Evolutionary conservation across 1,140 invertebrate species (phyloP), one percentile per base, ranked within the genome.

Genomic region (Drosophila virilis): DNA sequence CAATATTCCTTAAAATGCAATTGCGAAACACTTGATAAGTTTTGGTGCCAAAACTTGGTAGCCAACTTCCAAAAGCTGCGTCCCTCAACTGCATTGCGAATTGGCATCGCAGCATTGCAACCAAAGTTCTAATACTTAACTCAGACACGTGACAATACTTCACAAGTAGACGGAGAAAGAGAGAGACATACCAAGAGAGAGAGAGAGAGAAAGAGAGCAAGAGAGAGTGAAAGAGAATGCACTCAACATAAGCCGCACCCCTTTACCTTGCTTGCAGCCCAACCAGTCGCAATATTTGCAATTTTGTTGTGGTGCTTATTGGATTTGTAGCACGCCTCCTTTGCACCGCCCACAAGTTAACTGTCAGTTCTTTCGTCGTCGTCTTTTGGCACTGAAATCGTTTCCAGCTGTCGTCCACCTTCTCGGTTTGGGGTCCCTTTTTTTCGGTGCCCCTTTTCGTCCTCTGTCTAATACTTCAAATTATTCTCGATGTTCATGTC

Each of bases 71-170:
- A 1, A 5, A 51, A 43, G 12, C 28, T 45, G 15, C 8, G 13
- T 58, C 8, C 8, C 45, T 28, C 65, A 15, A 59, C 54, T 64
- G 48, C 38, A 62, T 48, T 32, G 35, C 43, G 43, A 35, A 22
- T 2, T 22, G 22, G 22, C 2, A 22, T 22, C 22, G 22, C 22
- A 22, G 48, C 38, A 62, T 48, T 32, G 35, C 43, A 40, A 35
- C 66, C 66, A 80, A 64, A 37, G 67, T 80, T 61, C 50, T 54
- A 67, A 66, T 66, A 73, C 58, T 69, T 57, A 74, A 70, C 52
- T 46, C 42, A 74, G 74, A 70, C 74, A 80, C 77, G 78, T 84
- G 78, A 81, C 78, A 71, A 46, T 0, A 28, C 12, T 13, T 12
- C 8, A 42, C 37, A 60, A 42, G 32, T n/a, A 48, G 13, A 22